These are phyloP conservation scores for Silurus meridionalis DNA, from an alignment of 2,113 vertebrate species.

Conservation along the genomic window DNA sequence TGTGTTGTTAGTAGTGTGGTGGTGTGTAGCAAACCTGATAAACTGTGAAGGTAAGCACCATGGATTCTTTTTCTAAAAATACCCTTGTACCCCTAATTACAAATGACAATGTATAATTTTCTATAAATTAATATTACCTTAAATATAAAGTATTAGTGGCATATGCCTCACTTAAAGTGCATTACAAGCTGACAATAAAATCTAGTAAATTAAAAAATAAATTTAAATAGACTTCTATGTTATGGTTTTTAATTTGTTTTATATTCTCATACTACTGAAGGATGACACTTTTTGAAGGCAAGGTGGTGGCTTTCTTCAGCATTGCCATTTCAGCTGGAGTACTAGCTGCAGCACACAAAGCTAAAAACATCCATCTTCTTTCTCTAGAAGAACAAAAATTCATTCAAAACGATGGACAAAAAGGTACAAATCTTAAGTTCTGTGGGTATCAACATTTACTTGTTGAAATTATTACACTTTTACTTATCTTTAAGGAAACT, in stretches of 20 bases:
- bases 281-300: slow-evolving; percentile 56
- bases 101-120: not conserved
- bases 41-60: slow-evolving; percentile 15
- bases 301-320: slow-evolving; percentile 48
- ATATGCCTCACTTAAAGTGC: not conserved
- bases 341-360: slow-evolving; percentile 59
- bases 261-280: slow-evolving; percentile 33
- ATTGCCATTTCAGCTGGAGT: slow-evolving; percentile 56
- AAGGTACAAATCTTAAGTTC: slow-evolving; percentile 44
- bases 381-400: slow-evolving; percentile 61
- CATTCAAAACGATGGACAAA: slow-evolving; percentile 72
- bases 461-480: not conserved
- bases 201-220: too few relatives aligned
- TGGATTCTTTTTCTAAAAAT: not conserved
- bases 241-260: not conserved
- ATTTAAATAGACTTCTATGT: not conserved
- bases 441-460: not conserved
- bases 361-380: slow-evolving; percentile 76
- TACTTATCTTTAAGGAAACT: not conserved
- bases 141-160: not conserved
- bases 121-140: not conserved
- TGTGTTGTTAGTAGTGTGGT: not conserved
- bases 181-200: not conserved
- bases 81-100: not conserved
- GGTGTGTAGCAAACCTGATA: not conserved